Evolutionary conservation across 2,113 vertebrate species (phyloP), one percentile per base, ranked within the genome.

Genomic region (Pithys albifrons): DNA sequence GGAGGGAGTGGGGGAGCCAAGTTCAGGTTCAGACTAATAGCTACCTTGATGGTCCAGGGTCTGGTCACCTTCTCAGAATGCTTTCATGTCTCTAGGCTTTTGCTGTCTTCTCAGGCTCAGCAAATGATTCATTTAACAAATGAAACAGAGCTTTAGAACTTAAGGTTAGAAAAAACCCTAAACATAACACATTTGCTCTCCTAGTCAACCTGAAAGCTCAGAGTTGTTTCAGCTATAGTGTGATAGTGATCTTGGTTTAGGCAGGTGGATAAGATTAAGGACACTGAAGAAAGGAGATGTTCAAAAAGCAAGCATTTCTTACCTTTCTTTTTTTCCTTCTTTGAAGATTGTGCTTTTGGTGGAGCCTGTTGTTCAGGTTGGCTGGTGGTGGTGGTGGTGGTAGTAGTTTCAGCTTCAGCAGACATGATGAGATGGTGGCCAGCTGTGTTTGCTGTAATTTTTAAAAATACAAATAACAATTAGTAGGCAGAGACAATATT

Each of bases 251-350:
- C 3, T 27, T 49, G 49, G 19, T 58, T 80, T 54, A 58, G 20
- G 31, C 7, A 85, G 72, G 12, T 19, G 31, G 14, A 88, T 71
- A 66, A 71, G 18, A 66, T 65, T 52, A 48, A 48, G 20, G 14
- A 52, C 13, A 46, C 2, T 20, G 23, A 74, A 20, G 19, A 54
- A 35, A 48, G 16, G 2, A 85, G 16, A 5, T 27, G 2, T 39
- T 89, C 33, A 59, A 81, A 20, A 54, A 4, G 13, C 25, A 81
- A 80, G 8, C 17, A 57, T 67, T 70, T 79, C 69, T 83, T 93
- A 99, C 98, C 98, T 98, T 98, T 99, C 97, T 99, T 99, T 97
- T 98, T 99, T 85, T 99, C 99, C 33, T 98, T 99, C 92, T 98
- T 99, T 93, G 98, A 98, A 1, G 98, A 95, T 4, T 98, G 98